Evolutionary conservation across 1,140 invertebrate genomes (phyloP).

Genomic region (Pseudomyrmex flavicornis): DNA sequence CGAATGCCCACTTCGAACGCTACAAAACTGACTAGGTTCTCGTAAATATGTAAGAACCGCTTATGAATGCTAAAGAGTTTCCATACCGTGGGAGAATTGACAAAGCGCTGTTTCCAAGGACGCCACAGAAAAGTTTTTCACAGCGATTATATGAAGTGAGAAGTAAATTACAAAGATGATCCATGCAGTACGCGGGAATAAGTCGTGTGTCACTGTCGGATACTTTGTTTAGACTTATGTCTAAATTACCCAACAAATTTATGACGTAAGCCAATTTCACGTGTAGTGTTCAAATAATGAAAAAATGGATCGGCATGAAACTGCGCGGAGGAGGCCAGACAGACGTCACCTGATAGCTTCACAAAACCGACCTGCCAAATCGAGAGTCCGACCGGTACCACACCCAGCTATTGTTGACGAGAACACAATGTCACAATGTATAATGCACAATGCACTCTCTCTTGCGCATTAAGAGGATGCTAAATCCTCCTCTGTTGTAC

Average conservation of each 20-base stretch:
- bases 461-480: slow-evolving; percentile 68
- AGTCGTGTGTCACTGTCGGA: too few species aligned
- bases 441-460: slow-evolving; percentile 74
- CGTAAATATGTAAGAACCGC: slow-evolving; percentile 76
- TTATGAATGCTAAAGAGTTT: slow-evolving; percentile 63
- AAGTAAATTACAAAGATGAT: background rate
- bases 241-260: too few species aligned
- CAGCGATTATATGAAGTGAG: slow-evolving; percentile 49
- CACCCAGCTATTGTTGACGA: slow-evolving; percentile 73
- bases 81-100: slow-evolving; percentile 19
- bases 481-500: background rate
- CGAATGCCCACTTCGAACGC: slow-evolving; percentile 74
- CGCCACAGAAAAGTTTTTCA: background rate
- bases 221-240: too few species aligned
- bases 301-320: slow-evolving; percentile 49
- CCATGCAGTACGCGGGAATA: background rate
- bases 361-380: slow-evolving; percentile 73
- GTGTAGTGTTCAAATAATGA: slow-evolving; percentile 1
- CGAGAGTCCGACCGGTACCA: slow-evolving; percentile 56
- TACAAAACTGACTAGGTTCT: slow-evolving; percentile 68
- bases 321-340: slow-evolving; percentile 31
- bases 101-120: slow-evolving; percentile 5
- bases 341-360: slow-evolving; percentile 56
- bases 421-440: slow-evolving; percentile 71
- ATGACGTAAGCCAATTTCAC: too few species aligned